Conservation (phyloP, 2,797 vertebrate species). For the Manis crassicaudata region DNA sequence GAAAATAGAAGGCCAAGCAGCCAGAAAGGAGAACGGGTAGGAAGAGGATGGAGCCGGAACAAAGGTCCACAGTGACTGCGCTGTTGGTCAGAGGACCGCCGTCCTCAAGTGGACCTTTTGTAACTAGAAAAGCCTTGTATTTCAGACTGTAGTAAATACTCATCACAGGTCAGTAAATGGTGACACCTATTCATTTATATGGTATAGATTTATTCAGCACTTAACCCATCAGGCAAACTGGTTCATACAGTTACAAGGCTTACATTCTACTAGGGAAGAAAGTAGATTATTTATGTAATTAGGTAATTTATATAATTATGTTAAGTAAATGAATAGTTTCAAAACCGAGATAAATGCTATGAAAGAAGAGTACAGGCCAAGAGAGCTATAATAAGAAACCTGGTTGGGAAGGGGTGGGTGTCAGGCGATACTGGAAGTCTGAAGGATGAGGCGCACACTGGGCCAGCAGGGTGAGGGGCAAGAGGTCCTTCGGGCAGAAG, state of each 20-base stretch:
- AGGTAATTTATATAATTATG: not conserved
- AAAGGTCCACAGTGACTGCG: not conserved
- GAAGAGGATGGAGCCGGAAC: not conserved
- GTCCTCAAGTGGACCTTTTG: not conserved
- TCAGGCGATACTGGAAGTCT: not conserved
- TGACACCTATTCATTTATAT: not conserved
- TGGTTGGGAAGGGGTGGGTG: not conserved
- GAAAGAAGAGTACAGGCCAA: not conserved
- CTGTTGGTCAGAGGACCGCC: not conserved
- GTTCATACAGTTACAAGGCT: not conserved
- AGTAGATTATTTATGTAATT: not conserved
- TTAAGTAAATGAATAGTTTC: not conserved
- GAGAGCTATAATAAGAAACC: not conserved
- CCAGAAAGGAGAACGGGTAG: not conserved
- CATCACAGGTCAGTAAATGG: not conserved
- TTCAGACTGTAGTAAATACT: not conserved
- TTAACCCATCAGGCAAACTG: not conserved
- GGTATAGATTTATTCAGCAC: not conserved
- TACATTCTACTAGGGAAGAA: not conserved
- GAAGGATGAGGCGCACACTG: not conserved
- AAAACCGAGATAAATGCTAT: slow-evolving; percentile 13
- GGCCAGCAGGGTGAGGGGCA: not conserved
- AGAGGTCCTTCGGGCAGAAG: not conserved
- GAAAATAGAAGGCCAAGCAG: not conserved
- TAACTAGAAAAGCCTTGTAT: not conserved